phyloP scores from a whole-genome alignment of 2,797 vertebrate species.

The Sebastes taczanowskii region DNA sequence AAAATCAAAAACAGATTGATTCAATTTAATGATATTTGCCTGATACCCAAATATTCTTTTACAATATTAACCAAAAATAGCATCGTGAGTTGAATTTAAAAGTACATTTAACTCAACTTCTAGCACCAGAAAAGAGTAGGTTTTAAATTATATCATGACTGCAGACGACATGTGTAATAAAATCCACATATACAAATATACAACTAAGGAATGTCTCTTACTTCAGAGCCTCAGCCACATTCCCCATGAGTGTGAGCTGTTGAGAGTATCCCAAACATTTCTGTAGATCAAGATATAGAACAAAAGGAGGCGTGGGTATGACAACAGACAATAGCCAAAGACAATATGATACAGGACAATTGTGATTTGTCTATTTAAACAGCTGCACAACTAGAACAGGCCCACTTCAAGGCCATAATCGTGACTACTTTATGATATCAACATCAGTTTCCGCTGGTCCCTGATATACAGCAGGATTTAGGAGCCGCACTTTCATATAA shows the following conservation, averaged over 20 bases:
- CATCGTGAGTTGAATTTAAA: background rate
- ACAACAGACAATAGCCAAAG: background rate
- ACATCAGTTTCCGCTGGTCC: background rate
- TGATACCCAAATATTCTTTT: background rate
- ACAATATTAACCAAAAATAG: too few species aligned
- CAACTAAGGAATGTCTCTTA: constrained; percentile 67
- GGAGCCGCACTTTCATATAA: background rate
- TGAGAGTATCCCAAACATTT: constrained; percentile 86
- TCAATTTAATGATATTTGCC: background rate
- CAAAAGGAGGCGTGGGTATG: background rate
- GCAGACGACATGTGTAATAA: background rate
- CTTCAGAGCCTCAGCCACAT: constrained; percentile 87
- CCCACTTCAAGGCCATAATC: background rate
- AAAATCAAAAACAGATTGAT: background rate
- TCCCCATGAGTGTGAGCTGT: constrained; percentile 87
- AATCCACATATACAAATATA: background rate
- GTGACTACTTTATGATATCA: background rate
- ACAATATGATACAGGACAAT: background rate
- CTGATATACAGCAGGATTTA: background rate
- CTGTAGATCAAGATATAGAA: constrained; percentile 64
- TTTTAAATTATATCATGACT: background rate
- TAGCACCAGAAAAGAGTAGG: background rate
- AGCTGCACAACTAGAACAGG: background rate
- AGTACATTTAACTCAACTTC: background rate
- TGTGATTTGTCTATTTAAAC: background rate